A percentile compares a stretch with the other conserved stretches of the same genome.
Evolutionary conservation across 2,888 invertebrate species (phyloP).

Genomic region (Cheilosia pagana): DNA sequence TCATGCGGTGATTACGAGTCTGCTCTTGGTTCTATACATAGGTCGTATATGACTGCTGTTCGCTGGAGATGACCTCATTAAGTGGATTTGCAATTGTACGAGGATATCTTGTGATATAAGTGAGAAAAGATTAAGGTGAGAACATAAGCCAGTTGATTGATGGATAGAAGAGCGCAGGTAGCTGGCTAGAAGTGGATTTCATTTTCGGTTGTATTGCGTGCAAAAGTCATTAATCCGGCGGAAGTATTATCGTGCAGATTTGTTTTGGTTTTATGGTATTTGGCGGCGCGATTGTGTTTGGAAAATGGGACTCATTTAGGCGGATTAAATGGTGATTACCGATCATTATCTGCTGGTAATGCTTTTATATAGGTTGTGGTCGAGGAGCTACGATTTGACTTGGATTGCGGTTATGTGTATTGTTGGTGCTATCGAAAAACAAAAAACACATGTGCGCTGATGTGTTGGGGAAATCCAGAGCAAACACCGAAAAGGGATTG

Average conservation of each 20-base stretch:
- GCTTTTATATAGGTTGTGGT: not conserved
- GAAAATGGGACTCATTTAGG: constrained; percentile 61
- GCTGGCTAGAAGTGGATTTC: not conserved
- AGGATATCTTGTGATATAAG: constrained; percentile 13
- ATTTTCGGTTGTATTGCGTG: constrained; percentile 58
- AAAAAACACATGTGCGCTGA: no score
- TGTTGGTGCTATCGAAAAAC: not conserved
- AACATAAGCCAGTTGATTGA: constrained; percentile 59
- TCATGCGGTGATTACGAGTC: constrained; percentile 35
- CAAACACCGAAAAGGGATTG: no score
- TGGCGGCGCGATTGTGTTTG: constrained; percentile 48
- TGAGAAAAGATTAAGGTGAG: constrained; percentile 61
- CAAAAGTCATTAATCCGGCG: constrained; percentile 57
- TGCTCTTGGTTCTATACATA: constrained; percentile 9
- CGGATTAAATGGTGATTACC: constrained; percentile 61
- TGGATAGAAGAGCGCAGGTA: constrained; percentile 47
- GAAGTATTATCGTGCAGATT: constrained; percentile 57
- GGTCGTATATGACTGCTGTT: constrained; percentile 4
- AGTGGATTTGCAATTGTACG: constrained; percentile 65
- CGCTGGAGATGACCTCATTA: constrained; percentile 70
- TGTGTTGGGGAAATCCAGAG: no score
- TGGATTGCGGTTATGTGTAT: not conserved
- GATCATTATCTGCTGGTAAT: constrained; percentile 59
- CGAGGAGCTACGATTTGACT: not conserved
- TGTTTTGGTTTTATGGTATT: constrained; percentile 8